Evolutionary conservation across 2,113 vertebrate genomes (phyloP).

Genomic region (Grus americana): DNA sequence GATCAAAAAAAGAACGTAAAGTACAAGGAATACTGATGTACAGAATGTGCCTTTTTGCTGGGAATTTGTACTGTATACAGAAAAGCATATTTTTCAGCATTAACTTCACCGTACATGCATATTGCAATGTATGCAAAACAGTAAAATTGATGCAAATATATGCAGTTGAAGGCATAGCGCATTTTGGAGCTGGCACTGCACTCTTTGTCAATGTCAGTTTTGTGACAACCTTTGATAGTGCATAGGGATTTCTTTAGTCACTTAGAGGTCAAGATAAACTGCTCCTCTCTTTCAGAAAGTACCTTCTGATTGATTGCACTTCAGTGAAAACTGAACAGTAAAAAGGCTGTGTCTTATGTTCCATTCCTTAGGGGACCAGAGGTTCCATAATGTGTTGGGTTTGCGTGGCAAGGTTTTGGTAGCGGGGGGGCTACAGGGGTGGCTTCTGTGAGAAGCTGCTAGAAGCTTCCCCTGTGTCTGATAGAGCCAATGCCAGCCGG

Average conservation of each 20-base stretch:
- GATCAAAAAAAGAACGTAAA: not conserved
- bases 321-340: not conserved
- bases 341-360: not conserved
- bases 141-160: conserved; percentile 8
- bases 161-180: not conserved
- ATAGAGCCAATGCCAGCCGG: too few relatives aligned
- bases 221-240: conserved; percentile 7
- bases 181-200: not conserved
- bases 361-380: not conserved
- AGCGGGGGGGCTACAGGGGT: too few relatives aligned
- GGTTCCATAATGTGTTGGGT: not conserved
- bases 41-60: not conserved
- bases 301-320: not conserved
- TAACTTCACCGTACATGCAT: not conserved
- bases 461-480: too few relatives aligned
- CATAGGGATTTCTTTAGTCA: conserved; percentile 13
- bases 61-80: not conserved
- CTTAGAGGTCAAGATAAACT: conserved; percentile 42
- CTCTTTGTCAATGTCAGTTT: conserved; percentile 15
- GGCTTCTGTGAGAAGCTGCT: too few relatives aligned
- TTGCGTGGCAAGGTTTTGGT: too few relatives aligned
- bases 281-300: conserved; percentile 8
- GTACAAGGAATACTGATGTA: not conserved
- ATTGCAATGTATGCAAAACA: not conserved
- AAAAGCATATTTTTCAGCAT: not conserved